These are phyloP conservation scores for Actinia tenebrosa DNA, from an alignment of 64 coral and sea anemone species.

Conservation along the genomic window DNA sequence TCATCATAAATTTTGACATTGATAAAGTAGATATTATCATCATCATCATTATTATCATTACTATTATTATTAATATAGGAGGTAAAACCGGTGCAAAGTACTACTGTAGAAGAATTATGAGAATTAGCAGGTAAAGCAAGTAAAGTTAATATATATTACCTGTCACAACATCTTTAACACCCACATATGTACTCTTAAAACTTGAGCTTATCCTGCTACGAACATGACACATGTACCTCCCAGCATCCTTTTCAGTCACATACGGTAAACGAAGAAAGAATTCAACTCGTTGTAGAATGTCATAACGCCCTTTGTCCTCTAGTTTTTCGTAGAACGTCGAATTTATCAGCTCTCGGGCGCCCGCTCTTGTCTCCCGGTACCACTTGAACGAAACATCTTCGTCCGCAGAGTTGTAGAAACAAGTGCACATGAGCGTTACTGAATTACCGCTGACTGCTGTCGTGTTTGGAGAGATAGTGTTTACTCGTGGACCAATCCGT, in stretches of 20 bases:
- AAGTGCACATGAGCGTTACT: conserved; percentile 13
- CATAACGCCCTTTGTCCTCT: not conserved
- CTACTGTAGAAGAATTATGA: too few relatives aligned
- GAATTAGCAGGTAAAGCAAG: too few relatives aligned
- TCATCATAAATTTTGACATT: too few relatives aligned
- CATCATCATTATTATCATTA: too few relatives aligned
- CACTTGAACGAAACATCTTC: not conserved
- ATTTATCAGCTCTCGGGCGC: not conserved
- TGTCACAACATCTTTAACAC: not conserved
- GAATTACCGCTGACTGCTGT: not conserved
- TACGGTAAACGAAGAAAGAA: conserved; percentile 9
- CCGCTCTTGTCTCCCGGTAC: not conserved
- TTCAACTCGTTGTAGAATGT: not conserved
- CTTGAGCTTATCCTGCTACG: not conserved
- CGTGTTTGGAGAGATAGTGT: not conserved
- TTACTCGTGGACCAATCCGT: conserved; percentile 1
- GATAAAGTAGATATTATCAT: too few relatives aligned
- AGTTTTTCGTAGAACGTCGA: not conserved
- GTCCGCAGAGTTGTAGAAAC: not conserved
- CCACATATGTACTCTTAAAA: not conserved
- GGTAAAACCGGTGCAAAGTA: too few relatives aligned
- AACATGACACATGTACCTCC: conserved; percentile 32
- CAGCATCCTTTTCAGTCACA: conserved; percentile 6
- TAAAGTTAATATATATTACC: not conserved
- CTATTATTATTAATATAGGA: too few relatives aligned